A percentile compares a stretch with the other conserved stretches of the same genome.
phyloP scores from a whole-genome alignment of 2,888 invertebrate genomes.

The Pseudococcus viburni region DNA sequence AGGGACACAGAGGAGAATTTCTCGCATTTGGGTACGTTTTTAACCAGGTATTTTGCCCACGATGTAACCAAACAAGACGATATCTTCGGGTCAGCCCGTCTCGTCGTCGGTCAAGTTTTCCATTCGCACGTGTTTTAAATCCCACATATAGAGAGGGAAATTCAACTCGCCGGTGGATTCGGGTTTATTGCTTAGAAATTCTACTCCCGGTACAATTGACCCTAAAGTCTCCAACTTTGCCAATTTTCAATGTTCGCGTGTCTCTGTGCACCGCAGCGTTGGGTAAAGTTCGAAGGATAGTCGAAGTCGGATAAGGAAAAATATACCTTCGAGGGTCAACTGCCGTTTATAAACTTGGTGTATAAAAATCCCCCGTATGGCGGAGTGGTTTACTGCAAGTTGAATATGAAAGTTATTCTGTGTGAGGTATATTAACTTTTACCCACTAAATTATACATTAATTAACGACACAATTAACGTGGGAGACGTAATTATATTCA shows the following conservation, averaged over 20 bases:
- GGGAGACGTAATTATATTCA: no score
- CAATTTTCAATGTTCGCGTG: conserved; percentile 16
- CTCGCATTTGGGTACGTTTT: no score
- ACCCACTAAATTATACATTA: no score
- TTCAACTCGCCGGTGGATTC: not conserved
- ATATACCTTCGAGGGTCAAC: conserved; percentile 2
- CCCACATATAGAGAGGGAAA: not conserved
- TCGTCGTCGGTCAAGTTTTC: not conserved
- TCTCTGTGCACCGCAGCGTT: not conserved
- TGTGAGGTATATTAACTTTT: no score
- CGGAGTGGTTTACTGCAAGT: not conserved
- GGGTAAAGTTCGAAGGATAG: not conserved
- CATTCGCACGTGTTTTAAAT: conserved; percentile 44
- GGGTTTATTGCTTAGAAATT: conserved; percentile 12
- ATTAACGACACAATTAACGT: no score
- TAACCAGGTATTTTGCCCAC: not conserved
- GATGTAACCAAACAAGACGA: not conserved
- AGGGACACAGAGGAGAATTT: no score
- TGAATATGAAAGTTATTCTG: not conserved
- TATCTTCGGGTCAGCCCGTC: not conserved
- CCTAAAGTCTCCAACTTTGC: conserved; percentile 45
- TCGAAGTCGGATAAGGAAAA: not conserved
- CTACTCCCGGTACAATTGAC: conserved; percentile 26
- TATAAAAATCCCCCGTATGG: not conserved
- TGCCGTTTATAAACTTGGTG: not conserved